Percentiles rank a stretch among this genome's conserved stretches.
phyloP scores from a whole-genome alignment of 2,797 vertebrate species.

The Arnoldichthys spilopterus region DNA sequence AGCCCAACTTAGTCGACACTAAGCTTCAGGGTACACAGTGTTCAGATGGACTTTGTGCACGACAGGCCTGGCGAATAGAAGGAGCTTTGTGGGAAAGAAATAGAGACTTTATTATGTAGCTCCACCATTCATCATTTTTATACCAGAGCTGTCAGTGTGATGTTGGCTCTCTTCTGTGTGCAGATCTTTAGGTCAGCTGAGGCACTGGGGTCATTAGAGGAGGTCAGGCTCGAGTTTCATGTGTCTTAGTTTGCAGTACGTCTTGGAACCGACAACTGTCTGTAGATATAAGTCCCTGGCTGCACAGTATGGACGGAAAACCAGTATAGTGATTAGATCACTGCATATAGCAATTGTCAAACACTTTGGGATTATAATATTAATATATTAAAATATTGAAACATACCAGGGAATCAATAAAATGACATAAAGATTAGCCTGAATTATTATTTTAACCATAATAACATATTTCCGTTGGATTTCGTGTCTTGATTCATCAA shows the following conservation, averaged over 20 bases:
- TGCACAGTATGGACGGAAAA: too few species aligned
- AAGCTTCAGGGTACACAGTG: background rate
- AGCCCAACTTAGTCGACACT: background rate
- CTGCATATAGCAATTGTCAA: too few species aligned
- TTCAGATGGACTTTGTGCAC: background rate
- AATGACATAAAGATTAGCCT: too few species aligned
- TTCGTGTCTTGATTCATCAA: too few species aligned
- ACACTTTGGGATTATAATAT: too few species aligned
- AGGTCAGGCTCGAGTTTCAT: conserved; percentile 25
- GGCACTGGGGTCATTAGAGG: conserved; percentile 1
- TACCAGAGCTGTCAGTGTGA: conserved; percentile 20
- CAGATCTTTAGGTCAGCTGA: conserved; percentile 26
- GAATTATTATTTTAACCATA: too few species aligned
- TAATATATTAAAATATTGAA: too few species aligned
- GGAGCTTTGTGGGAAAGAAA: conserved; percentile 31
- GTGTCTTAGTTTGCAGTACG: conserved; percentile 17
- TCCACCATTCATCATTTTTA: conserved; percentile 20
- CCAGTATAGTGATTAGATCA: too few species aligned
- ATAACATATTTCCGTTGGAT: too few species aligned
- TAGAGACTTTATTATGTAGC: conserved; percentile 30
- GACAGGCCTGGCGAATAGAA: conserved; percentile 1
- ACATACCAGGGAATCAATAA: too few species aligned
- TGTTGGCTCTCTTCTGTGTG: background rate
- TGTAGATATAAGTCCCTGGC: conserved; percentile 4
- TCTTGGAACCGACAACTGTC: background rate